Percentiles rank a stretch among this genome's conserved stretches.
Evolutionary conservation across 2,113 vertebrate species (phyloP).

Genomic region (Athene noctua): DNA sequence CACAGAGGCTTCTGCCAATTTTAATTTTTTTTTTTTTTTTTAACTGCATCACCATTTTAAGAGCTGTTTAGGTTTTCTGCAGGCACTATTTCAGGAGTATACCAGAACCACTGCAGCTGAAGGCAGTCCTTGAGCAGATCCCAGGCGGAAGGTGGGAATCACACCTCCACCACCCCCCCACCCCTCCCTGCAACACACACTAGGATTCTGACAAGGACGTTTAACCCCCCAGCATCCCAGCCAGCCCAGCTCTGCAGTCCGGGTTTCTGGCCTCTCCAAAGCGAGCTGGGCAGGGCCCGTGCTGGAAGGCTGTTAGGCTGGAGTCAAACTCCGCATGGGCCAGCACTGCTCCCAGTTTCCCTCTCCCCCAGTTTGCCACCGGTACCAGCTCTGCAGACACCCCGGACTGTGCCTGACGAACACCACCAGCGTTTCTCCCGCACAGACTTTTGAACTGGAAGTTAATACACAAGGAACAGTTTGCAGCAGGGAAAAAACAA

Average conservation of each 20-base stretch:
- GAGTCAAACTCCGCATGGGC: rapidly evolving
- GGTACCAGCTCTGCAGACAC: neutral
- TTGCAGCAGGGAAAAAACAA: neutral
- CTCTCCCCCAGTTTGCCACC: neutral
- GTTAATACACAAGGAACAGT: neutral
- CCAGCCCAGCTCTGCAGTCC: neutral
- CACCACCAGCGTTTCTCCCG: neutral
- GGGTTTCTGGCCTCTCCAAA: neutral
- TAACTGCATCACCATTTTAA: neutral
- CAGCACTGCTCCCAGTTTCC: neutral
- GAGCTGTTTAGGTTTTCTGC: neutral
- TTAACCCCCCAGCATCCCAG: neutral
- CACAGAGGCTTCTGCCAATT: too few species aligned
- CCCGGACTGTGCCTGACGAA: neutral
- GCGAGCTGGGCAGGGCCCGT: neutral
- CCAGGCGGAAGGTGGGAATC: neutral
- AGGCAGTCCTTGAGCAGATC: neutral
- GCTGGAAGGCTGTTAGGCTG: neutral
- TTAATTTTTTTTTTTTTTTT: neutral
- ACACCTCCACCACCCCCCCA: too few species aligned
- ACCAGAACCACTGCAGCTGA: neutral
- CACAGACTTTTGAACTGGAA: neutral
- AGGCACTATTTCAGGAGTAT: neutral
- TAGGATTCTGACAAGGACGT: rapidly evolving
- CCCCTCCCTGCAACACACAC: neutral